Conservation (phyloP, 2,888 invertebrate genomes). For the Andrena praecox region DNA sequence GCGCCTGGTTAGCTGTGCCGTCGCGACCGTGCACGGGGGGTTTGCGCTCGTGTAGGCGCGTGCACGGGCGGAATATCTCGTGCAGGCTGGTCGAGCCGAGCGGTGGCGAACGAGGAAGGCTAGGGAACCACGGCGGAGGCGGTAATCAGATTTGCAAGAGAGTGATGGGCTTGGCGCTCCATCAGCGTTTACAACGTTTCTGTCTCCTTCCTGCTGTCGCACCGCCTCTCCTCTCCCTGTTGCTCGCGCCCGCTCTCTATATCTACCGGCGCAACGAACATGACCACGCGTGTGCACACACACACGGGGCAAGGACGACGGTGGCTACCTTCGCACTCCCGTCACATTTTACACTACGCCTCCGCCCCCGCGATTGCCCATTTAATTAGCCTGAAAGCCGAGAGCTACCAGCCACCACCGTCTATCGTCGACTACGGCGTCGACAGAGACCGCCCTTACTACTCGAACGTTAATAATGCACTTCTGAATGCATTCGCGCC, state of each 20-base stretch:
- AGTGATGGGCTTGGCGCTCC: conserved; percentile 68
- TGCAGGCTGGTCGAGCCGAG: conserved; percentile 24
- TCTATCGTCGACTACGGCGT: conserved; percentile 24
- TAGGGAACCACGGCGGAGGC: conserved; percentile 47
- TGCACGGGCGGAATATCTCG: background rate
- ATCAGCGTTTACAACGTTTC: conserved; percentile 69
- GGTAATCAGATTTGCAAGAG: conserved; percentile 76
- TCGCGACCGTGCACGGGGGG: background rate
- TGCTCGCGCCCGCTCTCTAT: conserved; percentile 2
- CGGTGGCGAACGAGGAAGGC: conserved; percentile 51
- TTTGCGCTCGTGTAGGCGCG: background rate
- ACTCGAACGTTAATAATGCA: conserved; percentile 62
- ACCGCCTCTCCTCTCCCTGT: background rate
- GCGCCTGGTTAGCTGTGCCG: conserved; percentile 48
- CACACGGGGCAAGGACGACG: conserved; percentile 11
- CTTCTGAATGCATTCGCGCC: conserved; percentile 44
- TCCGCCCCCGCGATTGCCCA: conserved; percentile 43
- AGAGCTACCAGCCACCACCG: conserved; percentile 22
- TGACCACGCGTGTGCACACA: conserved; percentile 13
- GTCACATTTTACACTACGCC: conserved; percentile 41
- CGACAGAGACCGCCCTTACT: conserved; percentile 8
- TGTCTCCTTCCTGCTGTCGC: conserved; percentile 49
- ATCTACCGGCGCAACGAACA: background rate
- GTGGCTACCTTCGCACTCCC: conserved; percentile 47
- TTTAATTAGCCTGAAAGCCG: conserved; percentile 76